Base-by-base conservation (phyloP, 2,797 vertebrate genomes). In the Myotis myotis region DNA sequence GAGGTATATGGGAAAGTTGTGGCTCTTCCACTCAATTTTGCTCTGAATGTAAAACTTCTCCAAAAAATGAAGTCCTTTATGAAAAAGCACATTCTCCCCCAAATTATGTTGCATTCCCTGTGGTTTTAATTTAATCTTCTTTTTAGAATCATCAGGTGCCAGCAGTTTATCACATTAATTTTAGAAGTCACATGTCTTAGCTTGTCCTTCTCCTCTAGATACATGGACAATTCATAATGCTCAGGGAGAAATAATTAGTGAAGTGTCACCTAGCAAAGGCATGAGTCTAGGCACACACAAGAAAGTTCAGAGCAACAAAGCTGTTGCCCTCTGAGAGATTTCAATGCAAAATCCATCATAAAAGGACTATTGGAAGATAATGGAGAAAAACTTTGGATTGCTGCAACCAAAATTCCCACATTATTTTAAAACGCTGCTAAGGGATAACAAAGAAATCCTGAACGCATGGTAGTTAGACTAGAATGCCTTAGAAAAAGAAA, bases 71-170 rank as follows among this genome's bases (percentile, higher is more conserved):
- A 94, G 4, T 47, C 76, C 8, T 78, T 70, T 66, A 82, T 41
- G 28, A 51, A 79, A 94, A 60, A 20, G 75, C 19, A 80, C 2
- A 41, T 25, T 49, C 8, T n/a, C 30, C 30, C 68, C 64, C 62
- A 89, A 76, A 70, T n/a, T 41, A 60, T 22, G 79, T 92, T 72
- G 23, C 19, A 66, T 68, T 84, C 23, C 13, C 57, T 71, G 15
- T n/a, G 51, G 47, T 92, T 94, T 95, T 81, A 92, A 72, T 28
- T 79, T 74, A n/a, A 76, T 51, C 49, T 97, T 17, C 47, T 71
- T 94, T 93, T 83, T 66, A 78, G 70, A 95, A 72, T 70, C 64
- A 88, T 82, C 79, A 87, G 33, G 36, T 79, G 57, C 13, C 15
- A 76, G n/a, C 47, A 76, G 74, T 76, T 87, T 51, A 93, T 55